phyloP scores from a whole-genome alignment of 1,140 invertebrate genomes.

The Cryptotermes secundus region DNA sequence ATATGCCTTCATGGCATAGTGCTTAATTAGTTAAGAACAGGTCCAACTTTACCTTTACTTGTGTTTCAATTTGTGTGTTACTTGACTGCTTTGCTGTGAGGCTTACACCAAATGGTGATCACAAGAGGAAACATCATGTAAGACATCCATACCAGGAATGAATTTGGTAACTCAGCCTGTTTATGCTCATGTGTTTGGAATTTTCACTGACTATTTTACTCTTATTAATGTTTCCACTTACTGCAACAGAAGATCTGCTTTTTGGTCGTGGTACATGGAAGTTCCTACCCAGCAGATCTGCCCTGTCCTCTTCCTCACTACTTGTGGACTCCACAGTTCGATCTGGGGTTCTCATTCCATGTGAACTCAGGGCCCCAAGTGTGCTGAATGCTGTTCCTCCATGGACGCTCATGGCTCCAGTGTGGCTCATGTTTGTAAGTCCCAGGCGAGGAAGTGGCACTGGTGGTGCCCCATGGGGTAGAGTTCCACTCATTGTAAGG shows the following conservation, averaged over 20 bases:
- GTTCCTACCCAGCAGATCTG: conserved; percentile 66
- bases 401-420: neutral
- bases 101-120: too few species aligned
- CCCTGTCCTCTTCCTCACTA: conserved; percentile 67
- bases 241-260: conserved; percentile 69
- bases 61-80: too few species aligned
- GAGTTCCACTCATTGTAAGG: conserved; percentile 45
- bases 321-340: conserved; percentile 50
- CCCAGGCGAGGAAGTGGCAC: conserved; percentile 65
- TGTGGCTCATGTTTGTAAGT: conserved; percentile 36
- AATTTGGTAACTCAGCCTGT: too few species aligned
- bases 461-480: conserved; percentile 61
- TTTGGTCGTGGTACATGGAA: conserved; percentile 76
- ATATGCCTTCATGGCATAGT: too few species aligned
- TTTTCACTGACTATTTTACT: neutral
- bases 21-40: too few species aligned
- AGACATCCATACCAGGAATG: too few species aligned
- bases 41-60: too few species aligned
- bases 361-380: neutral
- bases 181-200: neutral
- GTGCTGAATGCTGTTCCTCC: neutral
- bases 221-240: conserved; percentile 48
- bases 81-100: too few species aligned
- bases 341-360: conserved; percentile 24
- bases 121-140: too few species aligned